phyloP scores from a whole-genome alignment of 2,797 vertebrate genomes.

The Anabacerthia variegaticeps region DNA sequence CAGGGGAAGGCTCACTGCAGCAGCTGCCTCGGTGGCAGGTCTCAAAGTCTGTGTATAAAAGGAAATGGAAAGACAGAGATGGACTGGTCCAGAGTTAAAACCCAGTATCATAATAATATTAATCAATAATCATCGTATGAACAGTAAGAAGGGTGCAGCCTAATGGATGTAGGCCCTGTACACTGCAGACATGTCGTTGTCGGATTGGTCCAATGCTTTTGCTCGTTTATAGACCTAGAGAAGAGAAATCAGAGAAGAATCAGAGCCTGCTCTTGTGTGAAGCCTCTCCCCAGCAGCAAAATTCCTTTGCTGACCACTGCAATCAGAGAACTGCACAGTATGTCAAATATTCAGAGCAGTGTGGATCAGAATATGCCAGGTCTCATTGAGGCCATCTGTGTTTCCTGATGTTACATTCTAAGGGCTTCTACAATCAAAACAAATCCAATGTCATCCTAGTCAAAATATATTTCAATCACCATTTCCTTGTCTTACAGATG shows the following conservation, averaged over 20 bases:
- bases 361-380: background rate
- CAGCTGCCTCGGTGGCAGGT: conserved; percentile 75
- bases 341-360: background rate
- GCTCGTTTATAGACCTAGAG: conserved; percentile 96
- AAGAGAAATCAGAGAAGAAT: conserved; percentile 31
- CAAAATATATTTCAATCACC: background rate
- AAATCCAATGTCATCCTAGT: background rate
- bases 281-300: background rate
- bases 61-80: conserved; percentile 79
- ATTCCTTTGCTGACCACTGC: background rate
- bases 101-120: conserved; percentile 77
- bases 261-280: background rate
- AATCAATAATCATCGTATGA: conserved; percentile 73
- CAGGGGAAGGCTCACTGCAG: conserved; percentile 68
- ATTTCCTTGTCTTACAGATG: background rate
- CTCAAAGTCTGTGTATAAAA: conserved; percentile 79
- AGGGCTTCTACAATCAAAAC: background rate
- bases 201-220: conserved; percentile 99
- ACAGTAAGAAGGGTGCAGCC: conserved; percentile 72
- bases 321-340: background rate
- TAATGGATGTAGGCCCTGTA: conserved; percentile 99
- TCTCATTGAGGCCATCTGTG: background rate
- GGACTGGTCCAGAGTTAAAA: conserved; percentile 86
- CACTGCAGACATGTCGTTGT: conserved; percentile 98
- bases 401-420: background rate